Evolutionary conservation across 2,888 invertebrate species (phyloP).

Genomic region (Cerceris ruficornis): DNA sequence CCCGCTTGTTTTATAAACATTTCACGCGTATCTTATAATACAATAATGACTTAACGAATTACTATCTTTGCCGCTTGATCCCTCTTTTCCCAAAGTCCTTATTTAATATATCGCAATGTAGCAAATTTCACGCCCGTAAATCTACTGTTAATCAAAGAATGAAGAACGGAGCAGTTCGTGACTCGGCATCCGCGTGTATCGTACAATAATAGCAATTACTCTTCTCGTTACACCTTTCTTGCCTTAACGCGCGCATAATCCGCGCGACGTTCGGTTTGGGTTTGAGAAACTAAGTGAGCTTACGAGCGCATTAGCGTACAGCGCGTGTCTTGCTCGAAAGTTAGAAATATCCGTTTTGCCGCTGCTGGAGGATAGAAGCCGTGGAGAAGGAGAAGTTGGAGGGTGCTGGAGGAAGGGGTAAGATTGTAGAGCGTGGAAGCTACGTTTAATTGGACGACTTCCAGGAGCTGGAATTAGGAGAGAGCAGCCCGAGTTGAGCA

Average conservation of each 20-base stretch:
- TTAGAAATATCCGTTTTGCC: constrained; percentile 67
- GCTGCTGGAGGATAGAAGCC: constrained; percentile 20
- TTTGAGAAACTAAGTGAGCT: constrained; percentile 48
- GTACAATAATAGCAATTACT: constrained; percentile 3
- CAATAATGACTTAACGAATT: too few species aligned
- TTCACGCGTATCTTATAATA: too few species aligned
- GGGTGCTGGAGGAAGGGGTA: not conserved
- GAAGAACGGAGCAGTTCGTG: not conserved
- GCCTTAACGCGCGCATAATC: constrained; percentile 36
- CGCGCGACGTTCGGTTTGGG: constrained; percentile 33
- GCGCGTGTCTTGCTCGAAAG: constrained; percentile 61
- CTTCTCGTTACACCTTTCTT: constrained; percentile 1
- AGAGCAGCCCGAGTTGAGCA: constrained; percentile 40
- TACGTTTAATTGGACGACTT: constrained; percentile 74
- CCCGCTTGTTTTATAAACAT: too few species aligned
- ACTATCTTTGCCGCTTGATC: too few species aligned
- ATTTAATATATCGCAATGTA: too few species aligned
- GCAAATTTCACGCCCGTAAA: too few species aligned
- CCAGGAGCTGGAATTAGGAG: constrained; percentile 65
- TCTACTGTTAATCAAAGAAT: not conserved
- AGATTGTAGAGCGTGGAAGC: constrained; percentile 49
- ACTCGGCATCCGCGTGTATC: not conserved
- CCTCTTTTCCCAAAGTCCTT: too few species aligned
- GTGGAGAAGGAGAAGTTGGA: not conserved
- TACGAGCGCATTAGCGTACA: constrained; percentile 62